A percentile compares a stretch with the other conserved stretches of the same genome.
Evolutionary conservation across 2,797 vertebrate species (phyloP).

Genomic region (Nannoperca obscura): DNA sequence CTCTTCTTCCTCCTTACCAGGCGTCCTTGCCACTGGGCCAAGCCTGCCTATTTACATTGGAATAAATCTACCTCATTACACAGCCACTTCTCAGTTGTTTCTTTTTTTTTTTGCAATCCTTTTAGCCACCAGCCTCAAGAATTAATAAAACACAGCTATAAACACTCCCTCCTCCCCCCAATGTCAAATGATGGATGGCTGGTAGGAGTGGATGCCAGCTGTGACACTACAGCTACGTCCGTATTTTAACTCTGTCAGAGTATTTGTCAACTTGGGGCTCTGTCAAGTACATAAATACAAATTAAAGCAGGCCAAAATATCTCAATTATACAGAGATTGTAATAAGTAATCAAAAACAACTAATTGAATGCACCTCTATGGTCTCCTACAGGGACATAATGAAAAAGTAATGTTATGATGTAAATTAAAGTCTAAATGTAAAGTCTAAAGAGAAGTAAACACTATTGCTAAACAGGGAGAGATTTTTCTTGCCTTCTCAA

Average conservation of each 20-base stretch:
- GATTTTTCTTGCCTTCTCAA: not conserved
- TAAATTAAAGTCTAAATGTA: constrained; percentile 12
- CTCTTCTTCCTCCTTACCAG: constrained; percentile 49
- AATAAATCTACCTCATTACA: constrained; percentile 74
- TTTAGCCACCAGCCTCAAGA: constrained; percentile 72
- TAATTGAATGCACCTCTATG: constrained; percentile 30
- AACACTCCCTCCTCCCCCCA: constrained; percentile 51
- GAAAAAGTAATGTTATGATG: constrained; percentile 31
- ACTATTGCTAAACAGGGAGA: constrained; percentile 8
- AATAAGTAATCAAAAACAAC: constrained; percentile 48
- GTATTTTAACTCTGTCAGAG: constrained; percentile 51
- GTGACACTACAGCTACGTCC: constrained; percentile 62
- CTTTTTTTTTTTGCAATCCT: constrained; percentile 65
- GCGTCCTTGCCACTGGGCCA: constrained; percentile 70
- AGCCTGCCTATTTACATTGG: constrained; percentile 68
- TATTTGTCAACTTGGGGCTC: constrained; percentile 50
- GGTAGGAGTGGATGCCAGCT: constrained; percentile 68
- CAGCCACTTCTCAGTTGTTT: constrained; percentile 52
- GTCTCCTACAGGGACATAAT: constrained; percentile 17
- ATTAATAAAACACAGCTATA: constrained; percentile 76
- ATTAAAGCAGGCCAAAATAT: constrained; percentile 19
- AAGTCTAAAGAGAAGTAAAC: constrained; percentile 16
- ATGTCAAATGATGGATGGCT: constrained; percentile 72
- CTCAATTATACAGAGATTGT: constrained; percentile 29
- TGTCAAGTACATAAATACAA: constrained; percentile 42